Base-by-base conservation (phyloP, 2,797 vertebrate genomes). In the Artibeus lituratus region DNA sequence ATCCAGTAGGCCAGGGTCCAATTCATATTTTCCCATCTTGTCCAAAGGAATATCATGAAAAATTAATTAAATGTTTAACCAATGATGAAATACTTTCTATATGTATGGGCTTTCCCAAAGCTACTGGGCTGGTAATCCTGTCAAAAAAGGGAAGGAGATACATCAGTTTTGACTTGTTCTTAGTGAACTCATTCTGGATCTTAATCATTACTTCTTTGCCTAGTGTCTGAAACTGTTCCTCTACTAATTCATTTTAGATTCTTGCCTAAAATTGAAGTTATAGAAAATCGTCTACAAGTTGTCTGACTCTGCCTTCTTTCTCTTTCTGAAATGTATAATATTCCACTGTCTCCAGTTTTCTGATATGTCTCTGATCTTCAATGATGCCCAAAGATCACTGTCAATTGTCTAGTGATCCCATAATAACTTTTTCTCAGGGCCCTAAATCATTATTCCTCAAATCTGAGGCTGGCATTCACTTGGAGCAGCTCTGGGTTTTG, bases 251-350 rank as follows among this genome's bases (percentile, higher is more conserved):
- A 26, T 69, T 90, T 42, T 74, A 84, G 9, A 77, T 22, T 90
- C 55, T 81, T 70, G 59, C 39, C 69, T 70, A 73, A 92, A 24
- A 74, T 15, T 55, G 81, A 87, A 77, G 26, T 87, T 49, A 53
- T 16, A 96, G 47, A 77, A 59, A 39, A 47, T 37, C 37, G 22
- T 47, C 49, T 82, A 88, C 26, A 69, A 18, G 47, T 90, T 89
- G 69, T 91, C 57, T 91, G 44, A 21, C 39, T 83, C 14, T 77
- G 19, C 4, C 62, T 70, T 91, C 55, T 59, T 94, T 80, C 24
- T 62, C 24, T 90, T 87, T 73, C 37, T 73, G 59, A 90, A 96
- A 80, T 90, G 90, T 44, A 77, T 24, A 80, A 83, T 82, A 74
- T 47, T 39, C 12, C 15, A 47, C 29, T 9, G 19, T 94, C 14